Evolutionary conservation across 2,797 vertebrate species (phyloP), one percentile per base, ranked within the genome.

Genomic region (Onychomys leucogaster): DNA sequence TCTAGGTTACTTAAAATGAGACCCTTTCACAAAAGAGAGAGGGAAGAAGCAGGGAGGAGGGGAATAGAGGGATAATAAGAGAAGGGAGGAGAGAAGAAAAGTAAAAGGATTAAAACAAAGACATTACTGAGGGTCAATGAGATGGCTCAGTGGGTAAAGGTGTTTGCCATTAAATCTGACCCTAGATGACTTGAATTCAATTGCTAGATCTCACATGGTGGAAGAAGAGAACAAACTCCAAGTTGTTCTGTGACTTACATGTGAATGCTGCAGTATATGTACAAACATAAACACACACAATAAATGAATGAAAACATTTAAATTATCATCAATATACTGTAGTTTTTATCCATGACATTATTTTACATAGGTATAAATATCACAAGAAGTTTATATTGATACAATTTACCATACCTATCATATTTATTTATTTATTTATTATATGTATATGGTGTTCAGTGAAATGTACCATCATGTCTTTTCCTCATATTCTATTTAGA

Each of bases 361-460:
- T 75, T 43, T 80, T 88, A 10, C 11, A 13, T 67, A 81, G 65
- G 7, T 78, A 65, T 80, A 83, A 94, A 89, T 4, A 89, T 77
- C 16, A 69, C 21, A 89, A 21, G 32, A 95, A 89, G 55, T n/a
- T 78, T 63, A 91, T 91, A 57, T 75, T 69, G 25, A 73, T 17
- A 75, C 19, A 82, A 87, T 32, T 71, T 43, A 86, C 23, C 29
- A 57, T 49, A 86, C 13, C 29, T 86, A 63, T 91, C 12, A 21
- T 84, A 73, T 80, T 96, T 77, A 67, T 55, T 92, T 77, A 4
- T 80, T 96, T 77, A 67, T 55, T 92, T 77, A 4, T 78, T 29
- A 59, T 84, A 52, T 69, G 49, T 75, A 52, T 91, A 81, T 61
- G 12, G 23, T 93, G 61, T 76, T 93, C 49, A 91, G 12, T 69